Percentiles rank a stretch among this genome's conserved stretches.
These are phyloP conservation scores for Amphimedon queenslandica DNA, from an alignment of 37 sponge, comb jelly and placozoan species.

Conservation along the genomic window DNA sequence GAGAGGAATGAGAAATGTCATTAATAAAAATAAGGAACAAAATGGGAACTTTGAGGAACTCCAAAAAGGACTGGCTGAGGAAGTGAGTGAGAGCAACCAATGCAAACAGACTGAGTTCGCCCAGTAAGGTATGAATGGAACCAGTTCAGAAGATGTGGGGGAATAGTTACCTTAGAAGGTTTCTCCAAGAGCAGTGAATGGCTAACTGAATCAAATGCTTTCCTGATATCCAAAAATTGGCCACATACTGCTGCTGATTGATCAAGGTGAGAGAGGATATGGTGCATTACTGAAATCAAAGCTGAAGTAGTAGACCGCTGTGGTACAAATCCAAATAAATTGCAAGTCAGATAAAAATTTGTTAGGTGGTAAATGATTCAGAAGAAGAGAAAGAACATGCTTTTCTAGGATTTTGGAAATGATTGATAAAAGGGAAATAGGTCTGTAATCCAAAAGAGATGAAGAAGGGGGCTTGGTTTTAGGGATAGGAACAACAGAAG, in stretches of 20 bases:
- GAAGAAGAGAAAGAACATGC: neutral
- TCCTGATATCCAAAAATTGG: neutral
- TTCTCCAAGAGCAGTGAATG: neutral
- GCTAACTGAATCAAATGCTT: constrained; percentile 5
- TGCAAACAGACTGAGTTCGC: neutral
- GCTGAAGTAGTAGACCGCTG: neutral
- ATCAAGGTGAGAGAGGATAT: neutral
- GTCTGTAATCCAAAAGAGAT: neutral
- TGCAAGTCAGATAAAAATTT: neutral
- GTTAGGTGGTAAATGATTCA: neutral
- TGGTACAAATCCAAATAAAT: neutral
- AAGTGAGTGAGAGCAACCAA: neutral
- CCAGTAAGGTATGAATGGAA: neutral
- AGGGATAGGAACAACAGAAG: neutral
- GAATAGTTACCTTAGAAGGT: neutral
- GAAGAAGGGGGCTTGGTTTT: neutral
- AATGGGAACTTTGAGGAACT: neutral
- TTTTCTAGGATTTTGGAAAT: neutral
- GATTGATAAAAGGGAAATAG: neutral
- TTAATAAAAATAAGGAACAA: neutral
- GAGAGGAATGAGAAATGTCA: too few species aligned
- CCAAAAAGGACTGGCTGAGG: neutral
- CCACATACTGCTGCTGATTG: neutral
- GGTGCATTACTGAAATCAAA: neutral
- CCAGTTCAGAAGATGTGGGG: neutral